Conservation (phyloP, 2,888 invertebrate genomes). For the Dynastes maya region DNA sequence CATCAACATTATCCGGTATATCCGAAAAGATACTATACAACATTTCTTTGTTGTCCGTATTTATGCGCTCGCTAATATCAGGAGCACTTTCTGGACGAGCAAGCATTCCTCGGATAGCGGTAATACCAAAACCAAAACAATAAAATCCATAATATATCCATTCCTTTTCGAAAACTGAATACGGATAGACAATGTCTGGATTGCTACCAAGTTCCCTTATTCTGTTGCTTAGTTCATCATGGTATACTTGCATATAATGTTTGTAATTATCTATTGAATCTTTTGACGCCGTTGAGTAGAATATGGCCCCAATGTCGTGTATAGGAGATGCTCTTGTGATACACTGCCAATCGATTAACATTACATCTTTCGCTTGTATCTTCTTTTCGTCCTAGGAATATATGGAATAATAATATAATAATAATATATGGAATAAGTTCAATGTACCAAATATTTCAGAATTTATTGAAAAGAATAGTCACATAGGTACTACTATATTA, state of each 20-base stretch:
- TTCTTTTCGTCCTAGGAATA: conserved; percentile 7
- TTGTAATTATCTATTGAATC: conserved; percentile 12
- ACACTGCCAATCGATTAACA: conserved; percentile 34
- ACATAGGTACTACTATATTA: too few relatives aligned
- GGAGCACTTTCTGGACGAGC: neutral
- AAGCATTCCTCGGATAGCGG: neutral
- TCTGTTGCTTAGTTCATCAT: conserved; percentile 7
- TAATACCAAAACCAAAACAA: neutral
- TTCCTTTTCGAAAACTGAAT: conserved; percentile 21
- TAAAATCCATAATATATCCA: conserved; percentile 6
- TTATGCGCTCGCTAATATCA: neutral
- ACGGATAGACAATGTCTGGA: conserved; percentile 21
- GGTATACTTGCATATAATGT: conserved; percentile 14
- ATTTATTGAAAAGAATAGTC: too few relatives aligned
- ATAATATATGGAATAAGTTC: too few relatives aligned
- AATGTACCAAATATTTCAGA: too few relatives aligned
- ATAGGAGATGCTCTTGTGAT: conserved; percentile 17
- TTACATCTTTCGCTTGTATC: conserved; percentile 3
- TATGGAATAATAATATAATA: too few relatives aligned
- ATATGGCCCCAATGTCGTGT: conserved; percentile 10
- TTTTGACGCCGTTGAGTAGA: conserved; percentile 14
- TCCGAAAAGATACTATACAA: neutral
- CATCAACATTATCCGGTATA: neutral
- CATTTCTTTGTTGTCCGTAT: neutral
- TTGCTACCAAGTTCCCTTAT: conserved; percentile 34